Base-by-base conservation (phyloP, 2,888 invertebrate genomes). In the Drosophila mimetica region DNA sequence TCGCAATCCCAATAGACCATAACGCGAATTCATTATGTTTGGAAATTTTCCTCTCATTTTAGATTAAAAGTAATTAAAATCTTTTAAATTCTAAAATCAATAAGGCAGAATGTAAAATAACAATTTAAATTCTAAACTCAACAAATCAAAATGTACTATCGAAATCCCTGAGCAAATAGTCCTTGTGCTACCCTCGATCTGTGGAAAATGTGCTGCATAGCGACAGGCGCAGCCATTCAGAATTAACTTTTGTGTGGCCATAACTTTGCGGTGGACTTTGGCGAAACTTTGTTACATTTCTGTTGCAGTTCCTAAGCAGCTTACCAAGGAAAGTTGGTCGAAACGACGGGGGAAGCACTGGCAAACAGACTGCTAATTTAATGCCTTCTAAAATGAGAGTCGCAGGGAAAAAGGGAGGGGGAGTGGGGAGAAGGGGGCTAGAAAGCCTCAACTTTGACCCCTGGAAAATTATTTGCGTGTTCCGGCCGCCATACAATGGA, bases 181-280 rank as follows among this genome's bases (percentile, higher is more conserved):
- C 50, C 34, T 28, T 22, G 2, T 69, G 46, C 36, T 58, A 67
- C 54, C 54, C 47, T 18, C 18, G 14, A 16, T 18, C 18, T 47
- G 41, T 18, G 54, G 48, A 46, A 65, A 72, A 32, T 50, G 52
- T 50, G 65, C 53, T 51, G 54, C 54, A 59, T 51, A 37, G 39
- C 65, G 58, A 57, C 57, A 50, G 74, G 73, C 55, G 73, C 55
- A 71, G 51, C 65, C 50, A 71, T 72, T 64, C 73, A 72, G 69
- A 70, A 71, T 70, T 70, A 70, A 70, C 69, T 70, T 70, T 71
- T 70, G 70, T 70, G 59, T 70, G 71, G 69, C 70, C 63, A 71
- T 71, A 70, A 70, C 72, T 70, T 70, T 70, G 70, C 47, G 70
- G 70, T 54, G 53, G 70, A 70, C 71, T 70, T 70, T 50, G 71